Percentiles rank a stretch among this genome's conserved stretches.
phyloP scores from a whole-genome alignment of 1,140 invertebrate species.

The Leucophenga varia region DNA sequence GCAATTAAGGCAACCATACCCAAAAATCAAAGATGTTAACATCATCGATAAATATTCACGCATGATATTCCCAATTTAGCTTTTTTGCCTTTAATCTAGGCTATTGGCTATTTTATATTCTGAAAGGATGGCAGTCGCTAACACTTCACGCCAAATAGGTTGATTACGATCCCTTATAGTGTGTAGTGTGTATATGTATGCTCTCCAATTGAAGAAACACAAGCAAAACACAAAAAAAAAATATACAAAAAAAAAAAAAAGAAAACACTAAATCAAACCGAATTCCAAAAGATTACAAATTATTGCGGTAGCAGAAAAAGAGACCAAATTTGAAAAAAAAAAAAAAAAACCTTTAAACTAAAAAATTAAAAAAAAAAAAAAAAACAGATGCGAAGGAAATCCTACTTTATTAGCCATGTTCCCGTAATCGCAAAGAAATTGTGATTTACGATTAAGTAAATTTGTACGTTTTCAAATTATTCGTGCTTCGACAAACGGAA shows the following conservation, averaged over 20 bases:
- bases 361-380: neutral
- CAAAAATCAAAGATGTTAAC: conserved; percentile 92
- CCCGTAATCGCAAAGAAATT: too few species aligned
- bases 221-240: conserved; percentile 4
- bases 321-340: neutral
- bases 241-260: conserved; percentile 1
- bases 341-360: neutral
- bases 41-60: conserved; percentile 96
- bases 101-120: conserved; percentile 94
- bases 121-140: conserved; percentile 59
- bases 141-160: conserved; percentile 26
- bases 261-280: conserved; percentile 8
- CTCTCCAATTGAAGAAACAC: neutral
- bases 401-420: too few species aligned
- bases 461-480: too few species aligned
- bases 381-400: too few species aligned
- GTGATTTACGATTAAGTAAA: too few species aligned
- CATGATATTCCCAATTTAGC: conserved; percentile 89
- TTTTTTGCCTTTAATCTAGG: conserved; percentile 91
- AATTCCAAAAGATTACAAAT: neutral
- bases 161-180: conserved; percentile 6
- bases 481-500: too few species aligned
- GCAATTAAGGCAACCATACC: conserved; percentile 83
- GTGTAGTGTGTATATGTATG: conserved; percentile 15
- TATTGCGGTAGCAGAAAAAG: neutral